A percentile compares a stretch with the other conserved stretches of the same genome.
These are phyloP conservation scores for Noctua janthe DNA, from an alignment of 2,888 invertebrate species.

Conservation along the genomic window DNA sequence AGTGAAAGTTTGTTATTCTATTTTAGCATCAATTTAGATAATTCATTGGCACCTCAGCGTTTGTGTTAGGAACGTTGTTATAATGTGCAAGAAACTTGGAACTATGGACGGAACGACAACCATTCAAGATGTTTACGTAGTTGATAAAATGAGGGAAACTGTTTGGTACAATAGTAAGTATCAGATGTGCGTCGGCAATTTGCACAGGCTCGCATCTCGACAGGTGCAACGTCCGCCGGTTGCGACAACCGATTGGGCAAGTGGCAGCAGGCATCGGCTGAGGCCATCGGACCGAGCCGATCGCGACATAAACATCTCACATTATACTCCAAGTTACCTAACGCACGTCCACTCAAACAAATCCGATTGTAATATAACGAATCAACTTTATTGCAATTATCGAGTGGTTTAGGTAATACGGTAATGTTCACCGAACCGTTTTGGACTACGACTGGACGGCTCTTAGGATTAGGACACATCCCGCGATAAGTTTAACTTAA, in stretches of 20 bases:
- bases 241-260: constrained; percentile 89
- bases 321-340: constrained; percentile 85
- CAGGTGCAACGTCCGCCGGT: constrained; percentile 88
- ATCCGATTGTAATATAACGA: constrained; percentile 82
- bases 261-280: constrained; percentile 80
- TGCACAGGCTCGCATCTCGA: constrained; percentile 85
- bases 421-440: constrained; percentile 39
- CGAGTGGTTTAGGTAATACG: constrained; percentile 66
- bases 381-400: constrained; percentile 76
- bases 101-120: constrained; percentile 19
- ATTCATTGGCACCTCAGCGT: constrained; percentile 55
- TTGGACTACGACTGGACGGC: constrained; percentile 67
- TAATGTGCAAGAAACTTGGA: constrained; percentile 29
- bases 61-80: constrained; percentile 45
- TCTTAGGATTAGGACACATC: constrained; percentile 72
- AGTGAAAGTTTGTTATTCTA: constrained; percentile 76
- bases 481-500: constrained; percentile 71
- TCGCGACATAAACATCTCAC: constrained; percentile 87
- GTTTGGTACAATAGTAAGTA: constrained; percentile 73
- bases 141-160: constrained; percentile 67
- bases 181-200: constrained; percentile 79
- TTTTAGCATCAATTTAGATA: constrained; percentile 68
- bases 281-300: constrained; percentile 86
- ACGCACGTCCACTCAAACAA: constrained; percentile 82
- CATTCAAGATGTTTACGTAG: constrained; percentile 43